Base-by-base conservation (phyloP, 2,888 invertebrate genomes). In the Polyommatus iphigenia region DNA sequence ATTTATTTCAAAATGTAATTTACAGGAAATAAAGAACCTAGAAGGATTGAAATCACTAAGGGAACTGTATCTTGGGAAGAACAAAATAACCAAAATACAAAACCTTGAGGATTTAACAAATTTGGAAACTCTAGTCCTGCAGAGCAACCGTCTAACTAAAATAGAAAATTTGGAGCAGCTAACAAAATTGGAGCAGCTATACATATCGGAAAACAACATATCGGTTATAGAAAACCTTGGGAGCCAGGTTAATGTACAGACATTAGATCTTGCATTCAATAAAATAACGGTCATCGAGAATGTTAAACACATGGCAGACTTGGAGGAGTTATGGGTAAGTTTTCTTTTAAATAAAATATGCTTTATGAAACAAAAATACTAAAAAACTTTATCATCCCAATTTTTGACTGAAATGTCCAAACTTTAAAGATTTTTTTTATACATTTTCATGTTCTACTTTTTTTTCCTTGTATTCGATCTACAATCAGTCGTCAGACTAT, bases 301-400 rank as follows among this genome's bases (percentile, higher is more conserved):
- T 87, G 89, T 99, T 15, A 91, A 94, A 15, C 96, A 97, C 88
- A 95, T 99, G 84, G 87, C 83, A 2, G 93, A 96, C n/a, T 93
- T 99, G 81, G 97, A 98, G 86, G 99, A 99, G 90, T 95, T 99
- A 85, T 99, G 99, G 99, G 98, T 99, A 91, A 94, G 94, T 85
- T 71, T n/a, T 41, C 8, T 7, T 8, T 10, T n/a, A n/a, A n/a
- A 6, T 46, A 46, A 77, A 50, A 57, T 6, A 18, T 24, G 13
- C 50, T 3, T 50, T 15, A 41, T 4, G 41, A 41, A 29, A 29
- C n/a, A 29, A 29, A 3, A 1, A 2, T 29, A 36, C 0, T 36
- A 6, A 36, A 36, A 36, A 41, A 41, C 41, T 41, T 41, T 41
- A 41, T 41, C 2, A 41, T 41, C 41, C 1, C 41, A 36, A 32